phyloP scores from a whole-genome alignment of 2,888 invertebrate species.

The Orgyia antiqua region DNA sequence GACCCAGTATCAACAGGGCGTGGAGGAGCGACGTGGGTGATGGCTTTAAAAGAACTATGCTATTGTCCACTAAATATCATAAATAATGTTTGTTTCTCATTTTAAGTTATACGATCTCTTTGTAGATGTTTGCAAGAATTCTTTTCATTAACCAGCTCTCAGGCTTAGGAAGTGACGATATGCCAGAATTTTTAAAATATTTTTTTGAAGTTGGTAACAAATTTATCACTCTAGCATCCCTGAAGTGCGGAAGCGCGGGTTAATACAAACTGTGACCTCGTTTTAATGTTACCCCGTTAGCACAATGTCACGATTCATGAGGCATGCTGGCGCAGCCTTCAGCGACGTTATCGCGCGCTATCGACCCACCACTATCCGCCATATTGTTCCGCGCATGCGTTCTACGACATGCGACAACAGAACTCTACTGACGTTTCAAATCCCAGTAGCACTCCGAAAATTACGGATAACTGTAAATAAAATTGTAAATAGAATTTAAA shows the following conservation, averaged over 20 bases:
- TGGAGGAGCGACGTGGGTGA: no score
- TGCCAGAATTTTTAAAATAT: neutral
- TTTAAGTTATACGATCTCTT: no score
- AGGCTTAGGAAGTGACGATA: no score
- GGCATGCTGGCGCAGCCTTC: constrained; percentile 61
- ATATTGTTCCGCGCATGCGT: constrained; percentile 53
- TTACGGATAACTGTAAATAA: constrained; percentile 54
- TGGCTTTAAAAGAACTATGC: no score
- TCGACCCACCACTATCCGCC: constrained; percentile 49
- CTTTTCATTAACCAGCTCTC: no score
- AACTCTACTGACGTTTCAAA: constrained; percentile 51
- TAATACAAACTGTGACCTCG: constrained; percentile 62
- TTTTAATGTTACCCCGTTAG: constrained; percentile 60
- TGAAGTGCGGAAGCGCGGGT: constrained; percentile 51
- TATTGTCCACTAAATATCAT: no score
- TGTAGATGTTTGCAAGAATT: no score
- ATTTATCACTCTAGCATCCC: constrained; percentile 26
- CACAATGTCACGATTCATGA: constrained; percentile 58
- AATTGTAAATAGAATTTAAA: constrained; percentile 40
- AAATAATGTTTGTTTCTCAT: no score
- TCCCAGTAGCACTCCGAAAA: constrained; percentile 47
- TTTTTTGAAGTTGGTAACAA: constrained; percentile 17
- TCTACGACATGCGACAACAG: constrained; percentile 53
- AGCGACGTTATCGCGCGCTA: constrained; percentile 53
- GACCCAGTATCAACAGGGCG: no score